Conservation (phyloP, 2,888 invertebrate species). For the Drosophila nr. perissopoda region DNA sequence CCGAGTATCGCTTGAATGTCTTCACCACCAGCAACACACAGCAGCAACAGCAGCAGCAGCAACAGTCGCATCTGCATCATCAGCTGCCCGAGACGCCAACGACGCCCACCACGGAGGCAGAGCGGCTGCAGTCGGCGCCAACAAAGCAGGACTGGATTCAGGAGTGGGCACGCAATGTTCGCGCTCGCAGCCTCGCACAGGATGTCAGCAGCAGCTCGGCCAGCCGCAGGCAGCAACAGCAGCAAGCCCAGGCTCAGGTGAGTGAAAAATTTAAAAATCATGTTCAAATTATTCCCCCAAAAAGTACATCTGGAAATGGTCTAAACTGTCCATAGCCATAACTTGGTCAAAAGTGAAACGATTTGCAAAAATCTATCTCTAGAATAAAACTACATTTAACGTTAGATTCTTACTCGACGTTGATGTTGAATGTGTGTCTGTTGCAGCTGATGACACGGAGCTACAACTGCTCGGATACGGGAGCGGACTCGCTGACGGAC, state of each 20-base stretch:
- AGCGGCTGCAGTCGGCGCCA: slow-evolving; percentile 82
- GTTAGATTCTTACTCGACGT: not conserved
- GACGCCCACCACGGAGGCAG: slow-evolving; percentile 80
- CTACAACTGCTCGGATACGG: slow-evolving; percentile 82
- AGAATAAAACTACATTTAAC: not conserved
- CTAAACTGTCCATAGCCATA: not conserved
- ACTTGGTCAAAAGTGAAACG: not conserved
- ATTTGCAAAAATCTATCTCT: not conserved
- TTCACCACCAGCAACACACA: slow-evolving; percentile 79
- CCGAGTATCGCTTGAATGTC: slow-evolving; percentile 84
- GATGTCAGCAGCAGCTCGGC: slow-evolving; percentile 61
- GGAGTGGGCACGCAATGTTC: slow-evolving; percentile 88
- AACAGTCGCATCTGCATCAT: slow-evolving; percentile 41
- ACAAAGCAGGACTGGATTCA: slow-evolving; percentile 87
- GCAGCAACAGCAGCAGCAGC: slow-evolving; percentile 51
- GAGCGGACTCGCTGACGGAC: slow-evolving; percentile 80
- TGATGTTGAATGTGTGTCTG: not conserved
- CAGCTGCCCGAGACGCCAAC: slow-evolving; percentile 80
- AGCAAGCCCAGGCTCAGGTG: slow-evolving; percentile 62
- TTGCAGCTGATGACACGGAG: slow-evolving; percentile 84
- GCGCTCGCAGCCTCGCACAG: slow-evolving; percentile 83
- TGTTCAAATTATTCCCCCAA: too few species aligned
- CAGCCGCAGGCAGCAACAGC: slow-evolving; percentile 65
- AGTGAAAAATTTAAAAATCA: slow-evolving; percentile 3
- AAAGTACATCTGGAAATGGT: not conserved